Evolutionary conservation across 2,113 vertebrate species (phyloP).

Genomic region (Myrmecophaga tridactyla): DNA sequence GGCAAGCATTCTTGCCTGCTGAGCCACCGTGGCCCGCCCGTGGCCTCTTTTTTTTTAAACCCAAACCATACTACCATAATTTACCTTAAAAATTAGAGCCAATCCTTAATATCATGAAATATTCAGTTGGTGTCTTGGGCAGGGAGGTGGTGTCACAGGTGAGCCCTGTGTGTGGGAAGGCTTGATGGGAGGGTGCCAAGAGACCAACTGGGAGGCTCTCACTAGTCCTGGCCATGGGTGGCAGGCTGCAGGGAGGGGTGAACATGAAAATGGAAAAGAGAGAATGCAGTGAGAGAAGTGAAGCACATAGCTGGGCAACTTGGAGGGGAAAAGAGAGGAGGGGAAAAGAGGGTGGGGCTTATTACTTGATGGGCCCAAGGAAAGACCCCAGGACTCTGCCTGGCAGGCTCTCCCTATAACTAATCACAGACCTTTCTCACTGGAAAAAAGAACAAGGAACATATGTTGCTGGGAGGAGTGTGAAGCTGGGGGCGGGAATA

Average conservation of each 20-base stretch:
- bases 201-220: not conserved
- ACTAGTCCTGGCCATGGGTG: not conserved
- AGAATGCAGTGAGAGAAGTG: too few relatives aligned
- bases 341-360: not conserved
- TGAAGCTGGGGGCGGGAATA: constrained; percentile 15
- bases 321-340: not conserved
- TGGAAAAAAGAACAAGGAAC: constrained; percentile 57
- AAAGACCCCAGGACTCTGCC: not conserved
- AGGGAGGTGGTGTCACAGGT: not conserved
- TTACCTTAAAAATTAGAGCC: not conserved
- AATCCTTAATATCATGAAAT: constrained; percentile 16
- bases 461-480: constrained; percentile 51
- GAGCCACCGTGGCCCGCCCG: too few relatives aligned
- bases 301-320: not conserved
- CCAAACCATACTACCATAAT: not conserved
- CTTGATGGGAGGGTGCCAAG: not conserved
- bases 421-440: not conserved
- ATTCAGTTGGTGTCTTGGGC: not conserved
- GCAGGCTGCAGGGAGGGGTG: not conserved
- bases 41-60: too few relatives aligned
- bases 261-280: not conserved
- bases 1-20: too few relatives aligned
- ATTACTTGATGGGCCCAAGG: not conserved
- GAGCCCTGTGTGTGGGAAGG: not conserved
- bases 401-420: not conserved